Evolutionary conservation across 2,888 invertebrate species (phyloP), one percentile per base, ranked within the genome.

Genomic region (Rhimphoctona megacephalus): DNA sequence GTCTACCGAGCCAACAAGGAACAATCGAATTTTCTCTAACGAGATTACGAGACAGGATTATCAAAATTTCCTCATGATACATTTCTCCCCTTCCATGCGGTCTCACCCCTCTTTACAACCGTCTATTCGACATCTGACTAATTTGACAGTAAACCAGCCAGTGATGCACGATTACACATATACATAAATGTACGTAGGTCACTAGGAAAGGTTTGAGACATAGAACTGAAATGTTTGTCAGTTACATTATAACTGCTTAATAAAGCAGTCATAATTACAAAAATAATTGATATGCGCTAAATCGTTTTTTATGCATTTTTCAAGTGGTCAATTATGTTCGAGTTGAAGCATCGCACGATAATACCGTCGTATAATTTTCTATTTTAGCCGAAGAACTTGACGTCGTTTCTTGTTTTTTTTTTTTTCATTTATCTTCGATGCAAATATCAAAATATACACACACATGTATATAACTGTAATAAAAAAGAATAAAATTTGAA

Each of bases 1-100:
- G 73, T 73, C 73, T 57, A 46, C 66, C 30, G 83, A 69, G 84
- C 80, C 70, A 70, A 82, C 76, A 70, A 64, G 57, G 54, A 79
- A 74, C 57, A 76, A 80, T 84, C 66, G 74, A 81, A 81, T 70
- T 79, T 46, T 67, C 69, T 74, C 80, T 49, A 84, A 80, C 69
- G 67, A 67, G 61, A 70, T 80, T 61, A 80, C 61, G 57, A 36
- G n/a, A 80, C n/a, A 61, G 64, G 64, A 49, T 83, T 46, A 80
- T 69, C 46, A 76, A 80, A 84, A 80, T 70, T 67, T 80, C 74
- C 57, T 69, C 46, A 64, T 80, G 78, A 69, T 73, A 49, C 64
- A 66, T 43, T 2, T 61, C 52, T 69, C 66, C 49, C 22, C 69
- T 57, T n/a, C n/a, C 61, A 39, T 36, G 72, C 25, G 33, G 61